Evolutionary conservation across 2,888 invertebrate genomes (phyloP).

Genomic region (Imbricaverruca yamaguchii): DNA sequence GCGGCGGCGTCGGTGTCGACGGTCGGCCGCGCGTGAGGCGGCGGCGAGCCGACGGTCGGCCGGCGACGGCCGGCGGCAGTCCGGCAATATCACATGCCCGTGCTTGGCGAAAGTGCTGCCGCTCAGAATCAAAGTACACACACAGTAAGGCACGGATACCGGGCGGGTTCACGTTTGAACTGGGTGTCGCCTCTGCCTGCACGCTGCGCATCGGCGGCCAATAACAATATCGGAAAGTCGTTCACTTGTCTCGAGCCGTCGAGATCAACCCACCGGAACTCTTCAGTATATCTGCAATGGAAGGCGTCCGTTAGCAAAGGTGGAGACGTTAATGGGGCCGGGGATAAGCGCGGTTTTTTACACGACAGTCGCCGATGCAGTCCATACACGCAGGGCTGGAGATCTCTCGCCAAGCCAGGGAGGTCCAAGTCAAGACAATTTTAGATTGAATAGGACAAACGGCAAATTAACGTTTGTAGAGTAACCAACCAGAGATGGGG

Average conservation of each 20-base stretch:
- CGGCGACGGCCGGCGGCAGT: not conserved
- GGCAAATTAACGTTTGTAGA: too few relatives aligned
- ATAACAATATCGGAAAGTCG: constrained; percentile 2
- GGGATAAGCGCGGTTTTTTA: too few relatives aligned
- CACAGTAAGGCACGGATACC: not conserved
- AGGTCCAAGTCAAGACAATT: too few relatives aligned
- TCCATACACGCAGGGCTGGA: too few relatives aligned
- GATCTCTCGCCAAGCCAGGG: too few relatives aligned
- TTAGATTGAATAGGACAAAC: too few relatives aligned
- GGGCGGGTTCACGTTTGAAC: not conserved
- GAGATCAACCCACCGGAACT: not conserved
- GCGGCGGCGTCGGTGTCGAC: not conserved
- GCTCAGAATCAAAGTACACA: not conserved
- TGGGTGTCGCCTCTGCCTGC: not conserved
- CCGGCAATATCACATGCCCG: not conserved
- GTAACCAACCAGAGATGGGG: too few relatives aligned
- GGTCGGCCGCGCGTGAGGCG: too few relatives aligned
- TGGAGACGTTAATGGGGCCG: too few relatives aligned
- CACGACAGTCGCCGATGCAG: too few relatives aligned
- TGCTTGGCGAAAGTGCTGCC: not conserved
- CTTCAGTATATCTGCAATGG: not conserved
- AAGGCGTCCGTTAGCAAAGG: not conserved
- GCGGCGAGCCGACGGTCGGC: not conserved
- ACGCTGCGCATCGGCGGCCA: not conserved
- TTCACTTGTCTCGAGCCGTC: not conserved